Conservation (phyloP, 1,140 invertebrate genomes). For the Drosophila pectinifera region DNA sequence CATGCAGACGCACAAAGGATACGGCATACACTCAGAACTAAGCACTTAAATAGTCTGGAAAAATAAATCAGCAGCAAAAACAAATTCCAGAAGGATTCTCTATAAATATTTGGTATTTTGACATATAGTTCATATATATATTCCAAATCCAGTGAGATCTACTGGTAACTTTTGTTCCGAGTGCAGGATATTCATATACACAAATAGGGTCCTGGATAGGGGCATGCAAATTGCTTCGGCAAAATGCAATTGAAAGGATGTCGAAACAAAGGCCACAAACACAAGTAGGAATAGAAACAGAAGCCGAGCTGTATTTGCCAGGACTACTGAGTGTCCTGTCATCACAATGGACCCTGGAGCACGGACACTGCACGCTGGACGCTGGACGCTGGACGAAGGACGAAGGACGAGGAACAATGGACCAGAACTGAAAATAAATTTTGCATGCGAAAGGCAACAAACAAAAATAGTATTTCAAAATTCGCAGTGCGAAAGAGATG, state of each 20-base stretch:
- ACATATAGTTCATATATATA: no score
- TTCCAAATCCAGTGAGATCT: no score
- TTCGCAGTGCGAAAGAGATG: constrained; percentile 6
- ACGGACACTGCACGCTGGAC: constrained; percentile 39
- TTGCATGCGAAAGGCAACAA: constrained; percentile 74
- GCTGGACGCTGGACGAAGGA: constrained; percentile 30
- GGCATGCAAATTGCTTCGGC: constrained; percentile 47
- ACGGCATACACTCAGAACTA: neutral
- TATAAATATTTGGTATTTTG: neutral
- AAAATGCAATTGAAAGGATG: constrained; percentile 59
- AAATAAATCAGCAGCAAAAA: neutral
- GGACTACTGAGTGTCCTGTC: neutral
- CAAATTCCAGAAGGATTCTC: neutral
- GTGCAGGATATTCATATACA: neutral
- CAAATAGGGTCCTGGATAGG: neutral
- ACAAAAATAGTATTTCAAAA: constrained; percentile 40
- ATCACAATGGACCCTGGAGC: constrained; percentile 38
- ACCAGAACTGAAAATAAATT: constrained; percentile 64
- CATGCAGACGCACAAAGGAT: constrained; percentile 9
- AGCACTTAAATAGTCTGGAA: neutral
- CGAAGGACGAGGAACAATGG: constrained; percentile 56
- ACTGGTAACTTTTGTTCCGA: no score
- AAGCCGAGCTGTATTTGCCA: constrained; percentile 9
- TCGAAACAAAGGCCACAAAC: constrained; percentile 35
- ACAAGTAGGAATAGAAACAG: constrained; percentile 42